Base-by-base conservation (phyloP, 2,797 vertebrate species). In the Anguilla megastoma region DNA sequence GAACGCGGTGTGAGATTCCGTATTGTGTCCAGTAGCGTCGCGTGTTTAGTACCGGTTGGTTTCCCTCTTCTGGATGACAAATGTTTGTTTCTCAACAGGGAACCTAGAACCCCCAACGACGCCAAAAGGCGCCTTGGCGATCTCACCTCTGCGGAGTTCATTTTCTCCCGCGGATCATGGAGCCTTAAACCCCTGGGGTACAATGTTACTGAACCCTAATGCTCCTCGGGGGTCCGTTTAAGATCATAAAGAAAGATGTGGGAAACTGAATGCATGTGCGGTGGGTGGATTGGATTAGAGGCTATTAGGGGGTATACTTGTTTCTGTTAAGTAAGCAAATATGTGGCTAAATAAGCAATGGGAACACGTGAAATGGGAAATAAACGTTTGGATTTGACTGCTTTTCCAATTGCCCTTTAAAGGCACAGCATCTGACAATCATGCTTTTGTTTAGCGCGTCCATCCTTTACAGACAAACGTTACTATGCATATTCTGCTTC, bases 221-320 rank as follows among this genome's bases (percentile, higher is more conserved):
- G 88, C 90, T 85, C 93, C 92, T 91, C 91, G 24, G 89, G 95
- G 93, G 93, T 90, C 92, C 92, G 91, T 92, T 94, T 91, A 91
- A 92, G 93, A 93, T 92, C 93, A 92, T 93, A 94, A 91, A 94
- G 92, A 91, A 92, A 71, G 91, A 92, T 87, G 89, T 87, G 91
- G 91, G 90, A 88, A 89, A 88, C 85, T 71, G 56, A 56, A 60
- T 36, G 66, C 87, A 87, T 74, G 82, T 52, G 24, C 58, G 87
- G 88, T 80, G 88, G 86, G 58, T 30, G 54, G 84, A 16, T 12
- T 54, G 86, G 27, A 92, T 92, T 63, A 89, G 91, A 90, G 93
- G 90, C 92, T 93, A 92, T 93, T 85, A 88, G 48, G 27, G 82
- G 56, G 90, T 89, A 91, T 89, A 92, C 7, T 52, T 86, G 58